Conservation (phyloP, 2,797 vertebrate species). For the Acanthopagrus latus region DNA sequence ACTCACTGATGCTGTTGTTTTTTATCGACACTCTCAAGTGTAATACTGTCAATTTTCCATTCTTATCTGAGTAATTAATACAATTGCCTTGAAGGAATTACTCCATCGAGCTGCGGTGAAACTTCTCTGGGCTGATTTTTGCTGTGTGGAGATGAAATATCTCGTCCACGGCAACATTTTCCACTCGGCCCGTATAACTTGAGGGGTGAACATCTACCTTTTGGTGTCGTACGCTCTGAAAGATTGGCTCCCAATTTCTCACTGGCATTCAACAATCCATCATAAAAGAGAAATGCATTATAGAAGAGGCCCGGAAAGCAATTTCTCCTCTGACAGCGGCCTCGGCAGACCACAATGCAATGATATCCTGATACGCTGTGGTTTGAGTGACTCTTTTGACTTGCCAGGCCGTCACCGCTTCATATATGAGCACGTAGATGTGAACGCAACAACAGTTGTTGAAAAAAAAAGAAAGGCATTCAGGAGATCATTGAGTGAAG, state of each 20-base stretch:
- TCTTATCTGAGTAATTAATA: constrained; percentile 38
- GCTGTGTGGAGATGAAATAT: constrained; percentile 44
- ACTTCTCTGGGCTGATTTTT: constrained; percentile 23
- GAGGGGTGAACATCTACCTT: constrained; percentile 58
- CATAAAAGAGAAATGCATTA: constrained; percentile 71
- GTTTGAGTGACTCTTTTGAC: constrained; percentile 56
- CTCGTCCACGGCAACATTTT: constrained; percentile 50
- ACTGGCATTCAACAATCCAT: constrained; percentile 61
- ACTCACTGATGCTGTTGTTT: constrained; percentile 8
- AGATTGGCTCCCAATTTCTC: constrained; percentile 63
- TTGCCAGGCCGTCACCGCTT: constrained; percentile 9
- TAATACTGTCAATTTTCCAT: constrained; percentile 9
- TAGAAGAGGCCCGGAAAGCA: constrained; percentile 65
- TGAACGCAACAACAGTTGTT: constrained; percentile 16
- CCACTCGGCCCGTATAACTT: constrained; percentile 48
- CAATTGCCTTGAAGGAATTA: constrained; percentile 12
- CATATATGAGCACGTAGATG: constrained; percentile 1
- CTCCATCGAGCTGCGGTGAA: neutral
- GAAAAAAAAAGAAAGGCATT: no score
- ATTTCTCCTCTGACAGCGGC: constrained; percentile 63
- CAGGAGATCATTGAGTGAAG: constrained; percentile 37
- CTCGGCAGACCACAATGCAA: constrained; percentile 67
- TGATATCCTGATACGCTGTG: constrained; percentile 36
- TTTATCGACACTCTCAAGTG: constrained; percentile 11
- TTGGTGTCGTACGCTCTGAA: constrained; percentile 55